A percentile compares a stretch with the other conserved stretches of the same genome.
These are phyloP conservation scores for Harpalus rufipes DNA, from an alignment of 2,888 invertebrate species.

Conservation along the genomic window DNA sequence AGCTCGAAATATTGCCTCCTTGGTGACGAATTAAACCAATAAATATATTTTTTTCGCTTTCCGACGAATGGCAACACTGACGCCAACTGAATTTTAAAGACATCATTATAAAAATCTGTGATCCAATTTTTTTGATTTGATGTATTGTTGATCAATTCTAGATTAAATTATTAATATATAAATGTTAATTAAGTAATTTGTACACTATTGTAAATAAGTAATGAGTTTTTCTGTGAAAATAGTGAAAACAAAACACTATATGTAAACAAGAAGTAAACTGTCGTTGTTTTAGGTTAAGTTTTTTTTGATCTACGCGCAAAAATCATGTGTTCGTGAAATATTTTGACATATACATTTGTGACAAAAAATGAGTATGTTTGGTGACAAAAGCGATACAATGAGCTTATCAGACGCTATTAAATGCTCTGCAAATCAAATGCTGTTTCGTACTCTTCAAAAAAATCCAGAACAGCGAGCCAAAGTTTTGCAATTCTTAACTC, in stretches of 20 bases:
- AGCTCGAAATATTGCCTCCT: too few species aligned
- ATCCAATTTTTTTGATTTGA: too few species aligned
- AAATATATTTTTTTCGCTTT: too few species aligned
- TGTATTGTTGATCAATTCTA: too few species aligned
- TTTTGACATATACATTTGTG: background rate
- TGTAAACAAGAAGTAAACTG: background rate
- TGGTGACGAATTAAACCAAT: too few species aligned
- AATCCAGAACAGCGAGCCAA: conserved; percentile 73
- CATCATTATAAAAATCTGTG: too few species aligned
- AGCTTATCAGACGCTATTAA: conserved; percentile 36
- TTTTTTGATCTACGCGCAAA: background rate
- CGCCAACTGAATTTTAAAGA: too few species aligned
- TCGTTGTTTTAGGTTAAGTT: conserved; percentile 22
- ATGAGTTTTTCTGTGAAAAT: background rate
- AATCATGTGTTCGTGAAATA: conserved; percentile 7
- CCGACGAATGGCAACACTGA: too few species aligned
- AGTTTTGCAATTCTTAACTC: conserved; percentile 71
- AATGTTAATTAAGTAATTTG: background rate
- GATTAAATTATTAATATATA: too few species aligned
- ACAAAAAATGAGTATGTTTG: conserved; percentile 2
- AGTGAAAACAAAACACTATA: background rate
- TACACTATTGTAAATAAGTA: background rate
- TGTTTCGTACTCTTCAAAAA: conserved; percentile 70
- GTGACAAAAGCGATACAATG: conserved; percentile 6
- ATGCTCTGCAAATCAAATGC: conserved; percentile 14